phyloP scores from a whole-genome alignment of 1,140 invertebrate species.

The Penaeus japonicus region DNA sequence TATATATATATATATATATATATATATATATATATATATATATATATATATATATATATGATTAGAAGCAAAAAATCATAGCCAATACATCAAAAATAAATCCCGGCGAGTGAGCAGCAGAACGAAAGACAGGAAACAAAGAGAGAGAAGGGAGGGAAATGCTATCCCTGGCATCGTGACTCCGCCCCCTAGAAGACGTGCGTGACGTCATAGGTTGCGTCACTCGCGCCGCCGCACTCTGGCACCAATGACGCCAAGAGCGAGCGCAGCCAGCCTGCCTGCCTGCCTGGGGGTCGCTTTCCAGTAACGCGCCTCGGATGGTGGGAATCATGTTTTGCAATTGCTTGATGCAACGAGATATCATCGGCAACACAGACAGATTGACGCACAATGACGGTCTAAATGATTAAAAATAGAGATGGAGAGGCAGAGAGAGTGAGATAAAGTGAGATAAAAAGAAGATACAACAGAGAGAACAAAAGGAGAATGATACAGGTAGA shows the following conservation, averaged over 20 bases:
- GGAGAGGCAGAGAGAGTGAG: not conserved
- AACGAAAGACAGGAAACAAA: not conserved
- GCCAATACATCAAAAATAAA: not conserved
- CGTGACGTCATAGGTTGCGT: constrained; percentile 1
- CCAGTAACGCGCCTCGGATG: not conserved
- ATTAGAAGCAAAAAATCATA: not conserved
- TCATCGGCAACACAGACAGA: not conserved
- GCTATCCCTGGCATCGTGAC: not conserved
- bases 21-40: constrained; percentile 19
- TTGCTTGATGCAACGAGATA: not conserved
- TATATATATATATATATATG: not conserved
- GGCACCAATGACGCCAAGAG: constrained; percentile 9
- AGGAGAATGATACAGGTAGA: constrained; percentile 10
- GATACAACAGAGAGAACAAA: too few species aligned
- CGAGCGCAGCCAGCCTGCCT: not conserved
- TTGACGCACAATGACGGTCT: too few species aligned
- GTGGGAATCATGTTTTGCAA: constrained; percentile 3
- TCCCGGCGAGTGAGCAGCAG: too few species aligned
- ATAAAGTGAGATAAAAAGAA: too few species aligned
- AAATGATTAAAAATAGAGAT: too few species aligned
- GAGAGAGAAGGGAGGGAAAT: not conserved
- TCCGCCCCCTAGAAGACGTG: constrained; percentile 13
- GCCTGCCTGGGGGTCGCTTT: not conserved
- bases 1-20: constrained; percentile 1
- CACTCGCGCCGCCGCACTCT: not conserved